Conservation (phyloP, 2,797 vertebrate species). For the Xiphophorus birchmanni region DNA sequence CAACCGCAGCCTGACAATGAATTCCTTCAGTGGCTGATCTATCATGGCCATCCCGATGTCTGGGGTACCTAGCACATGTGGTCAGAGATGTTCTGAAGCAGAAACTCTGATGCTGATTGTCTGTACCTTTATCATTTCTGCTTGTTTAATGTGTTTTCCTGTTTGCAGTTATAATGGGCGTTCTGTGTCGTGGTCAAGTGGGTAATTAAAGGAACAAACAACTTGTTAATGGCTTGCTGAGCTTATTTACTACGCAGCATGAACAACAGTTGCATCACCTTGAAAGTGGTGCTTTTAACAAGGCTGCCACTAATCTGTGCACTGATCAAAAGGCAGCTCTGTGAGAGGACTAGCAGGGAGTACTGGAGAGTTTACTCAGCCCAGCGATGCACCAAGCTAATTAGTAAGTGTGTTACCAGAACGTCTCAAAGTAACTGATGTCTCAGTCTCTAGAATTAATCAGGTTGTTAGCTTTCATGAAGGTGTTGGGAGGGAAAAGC, state of each 20-base stretch:
- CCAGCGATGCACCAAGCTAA: constrained; percentile 48
- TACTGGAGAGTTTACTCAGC: constrained; percentile 38
- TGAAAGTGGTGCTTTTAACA: constrained; percentile 29
- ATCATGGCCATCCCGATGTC: background rate
- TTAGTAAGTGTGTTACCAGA: constrained; percentile 45
- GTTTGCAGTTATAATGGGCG: constrained; percentile 14
- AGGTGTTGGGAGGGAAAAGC: constrained; percentile 7
- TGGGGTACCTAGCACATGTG: background rate
- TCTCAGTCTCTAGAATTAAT: constrained; percentile 45
- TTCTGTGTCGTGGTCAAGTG: constrained; percentile 20
- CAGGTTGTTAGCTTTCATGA: constrained; percentile 60
- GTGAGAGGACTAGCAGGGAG: constrained; percentile 12
- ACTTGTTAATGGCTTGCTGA: constrained; percentile 26
- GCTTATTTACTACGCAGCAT: constrained; percentile 8
- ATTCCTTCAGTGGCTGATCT: background rate
- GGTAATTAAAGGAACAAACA: constrained; percentile 19
- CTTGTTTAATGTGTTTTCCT: constrained; percentile 17
- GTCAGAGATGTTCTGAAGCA: too few relatives aligned
- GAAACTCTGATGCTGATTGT: constrained; percentile 1
- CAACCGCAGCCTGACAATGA: constrained; percentile 45
- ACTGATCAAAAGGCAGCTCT: constrained; percentile 39
- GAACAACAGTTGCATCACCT: constrained; percentile 16
- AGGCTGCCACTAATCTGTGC: constrained; percentile 27
- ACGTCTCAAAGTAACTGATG: background rate
- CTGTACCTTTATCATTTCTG: background rate